Base-by-base conservation (phyloP, 64 coral and sea anemone genomes). In the Pocillopora damicornis region DNA sequence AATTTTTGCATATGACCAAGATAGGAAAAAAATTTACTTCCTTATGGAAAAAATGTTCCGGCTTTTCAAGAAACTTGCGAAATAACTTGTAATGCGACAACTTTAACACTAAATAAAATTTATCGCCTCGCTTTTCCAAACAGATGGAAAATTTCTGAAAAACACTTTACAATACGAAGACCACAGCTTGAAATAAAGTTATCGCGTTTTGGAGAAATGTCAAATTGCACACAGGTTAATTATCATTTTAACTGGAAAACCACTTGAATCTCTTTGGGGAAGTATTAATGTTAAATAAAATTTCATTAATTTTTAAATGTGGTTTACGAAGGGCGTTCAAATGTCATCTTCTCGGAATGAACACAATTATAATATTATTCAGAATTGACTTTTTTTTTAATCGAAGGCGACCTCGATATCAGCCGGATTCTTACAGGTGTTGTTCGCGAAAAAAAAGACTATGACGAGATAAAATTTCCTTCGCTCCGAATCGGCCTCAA, bases 251-350 rank as follows among this genome's bases (percentile, higher is more conserved):
- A 25, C 59, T 11, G 9, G 18, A 36, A 56, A 77, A 17, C 37
- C 10, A 18, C 67, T 71, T 71, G 67, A 71, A 23, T 69, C 18
- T 23, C 23, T 69, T 5, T 69, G 9, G 18, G 4, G 22, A 22
- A 60, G 16, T 34, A 79, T 79, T 79, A 79, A 79, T 60, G 10
- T 79, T 79, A 60, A 30, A 61, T 30, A 79, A 79, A 60, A 1
- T 25, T 4, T 60, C 13, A 79, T 79, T n/a, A 79, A 15, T 34
- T 59, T n/a, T 60, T 79, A 60, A 60, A n/a, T 5, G 56, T 20
- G 51, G 77, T 59, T 61, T 78, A n/a, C 42, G 42, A 51, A 51
- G 42, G 42, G n/a, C 34, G 15, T 36, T 37, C 3, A 71, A 68
- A 71, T n/a, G 67, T 30, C 67, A 76, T 76, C 37, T 38, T 36